Evolutionary conservation across 2,113 vertebrate species (phyloP), one percentile per base, ranked within the genome.

Genomic region (Sisor rabdophorus): DNA sequence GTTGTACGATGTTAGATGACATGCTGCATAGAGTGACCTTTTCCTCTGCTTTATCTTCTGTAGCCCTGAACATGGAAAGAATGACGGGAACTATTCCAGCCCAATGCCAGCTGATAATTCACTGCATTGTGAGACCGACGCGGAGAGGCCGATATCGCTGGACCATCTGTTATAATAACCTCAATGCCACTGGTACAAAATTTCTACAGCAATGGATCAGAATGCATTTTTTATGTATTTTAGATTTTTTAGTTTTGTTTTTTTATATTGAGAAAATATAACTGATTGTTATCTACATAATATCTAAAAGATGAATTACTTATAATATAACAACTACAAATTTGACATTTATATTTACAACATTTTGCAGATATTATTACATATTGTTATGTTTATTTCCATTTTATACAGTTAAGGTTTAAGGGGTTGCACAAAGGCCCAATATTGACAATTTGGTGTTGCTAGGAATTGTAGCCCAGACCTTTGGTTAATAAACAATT

Each of bases 31-130:
- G 58, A 56, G 2, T n/a, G 64, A 9, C 12, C 5, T 80, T 36
- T 36, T 36, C 7, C 32, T 36, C 32, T 36, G 32, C 54, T 36
- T 15, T 61, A 36, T 36, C 40, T 72, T 55, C 47, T 79, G 65
- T 68, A 98, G 97, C 84, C 76, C 83, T 98, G 17, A 85, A 94
- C 70, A 82, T 98, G 86, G 93, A 95, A 67, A 79, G 17, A 61
- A 89, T 82, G 3, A 90, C 83, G 32, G 93, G 92, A 24, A 91
- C 79, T 20, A 84, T 98, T 20, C 78, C 91, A 0, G 91, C 95
- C 54, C 87, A 87, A 36, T 93, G 93, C 77, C 93, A 87, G 84
- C 64, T 89, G 67, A 71, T 81, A 52, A 52, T 98, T 17, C 82
- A 0, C 58, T 70, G 90, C 79, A 93, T 86, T 0, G 87, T 90